Conservation (phyloP, 2,113 vertebrate species). For the Onychostoma macrolepis region DNA sequence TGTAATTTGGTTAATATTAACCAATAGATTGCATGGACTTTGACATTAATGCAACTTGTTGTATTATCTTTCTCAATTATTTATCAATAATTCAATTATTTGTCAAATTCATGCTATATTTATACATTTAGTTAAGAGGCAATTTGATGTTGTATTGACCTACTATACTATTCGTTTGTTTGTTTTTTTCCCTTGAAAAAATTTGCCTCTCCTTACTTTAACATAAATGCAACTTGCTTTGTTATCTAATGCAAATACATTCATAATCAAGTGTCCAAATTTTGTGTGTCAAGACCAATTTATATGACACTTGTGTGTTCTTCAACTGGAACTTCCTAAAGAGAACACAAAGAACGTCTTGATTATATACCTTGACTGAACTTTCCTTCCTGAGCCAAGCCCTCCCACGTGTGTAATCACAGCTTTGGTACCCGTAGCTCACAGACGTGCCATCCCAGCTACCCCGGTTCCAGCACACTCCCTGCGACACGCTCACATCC, state of each 20-base stretch:
- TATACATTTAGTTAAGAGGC: not conserved
- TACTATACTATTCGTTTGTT: not conserved
- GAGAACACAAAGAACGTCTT: not conserved
- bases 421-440: constrained; percentile 38
- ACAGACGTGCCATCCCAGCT: constrained; percentile 45
- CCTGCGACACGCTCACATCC: constrained; percentile 24
- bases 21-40: not conserved
- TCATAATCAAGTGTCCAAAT: not conserved
- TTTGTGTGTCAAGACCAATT: not conserved
- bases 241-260: not conserved
- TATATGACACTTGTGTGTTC: not conserved
- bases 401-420: constrained; percentile 44
- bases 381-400: constrained; percentile 44
- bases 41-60: not conserved
- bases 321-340: not conserved
- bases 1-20: not conserved
- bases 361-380: constrained; percentile 35
- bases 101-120: not conserved
- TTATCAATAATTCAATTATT: too few relatives aligned
- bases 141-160: not conserved
- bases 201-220: not conserved
- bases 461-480: constrained; percentile 34
- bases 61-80: not conserved
- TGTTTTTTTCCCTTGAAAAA: not conserved
- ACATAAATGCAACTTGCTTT: not conserved